phyloP scores from a whole-genome alignment of 2,888 invertebrate genomes.

The Nephrocerus scutellatus region DNA sequence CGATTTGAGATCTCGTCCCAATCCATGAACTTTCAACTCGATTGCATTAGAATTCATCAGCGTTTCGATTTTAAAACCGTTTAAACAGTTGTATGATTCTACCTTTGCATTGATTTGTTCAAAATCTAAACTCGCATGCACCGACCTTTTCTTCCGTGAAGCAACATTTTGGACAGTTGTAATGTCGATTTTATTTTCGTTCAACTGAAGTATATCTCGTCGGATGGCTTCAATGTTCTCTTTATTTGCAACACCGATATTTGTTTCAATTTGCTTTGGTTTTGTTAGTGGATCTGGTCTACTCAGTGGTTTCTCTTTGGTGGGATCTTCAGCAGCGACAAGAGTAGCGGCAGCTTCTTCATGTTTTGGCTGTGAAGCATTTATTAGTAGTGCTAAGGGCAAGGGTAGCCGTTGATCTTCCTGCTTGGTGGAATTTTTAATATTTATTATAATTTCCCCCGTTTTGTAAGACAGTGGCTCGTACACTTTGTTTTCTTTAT shows the following conservation, averaged over 20 bases:
- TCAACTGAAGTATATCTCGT: constrained; percentile 38
- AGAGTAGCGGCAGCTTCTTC: too few species aligned
- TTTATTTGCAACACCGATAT: constrained; percentile 11
- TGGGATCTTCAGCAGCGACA: too few species aligned
- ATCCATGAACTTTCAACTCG: constrained; percentile 30
- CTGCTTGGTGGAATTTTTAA: constrained; percentile 15
- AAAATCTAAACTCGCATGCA: constrained; percentile 13
- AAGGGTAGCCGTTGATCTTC: constrained; percentile 33
- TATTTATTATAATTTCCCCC: constrained; percentile 29
- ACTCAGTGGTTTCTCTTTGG: not conserved
- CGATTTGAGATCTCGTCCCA: constrained; percentile 43
- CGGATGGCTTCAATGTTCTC: constrained; percentile 38
- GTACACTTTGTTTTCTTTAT: constrained; percentile 24
- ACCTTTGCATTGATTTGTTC: constrained; percentile 11
- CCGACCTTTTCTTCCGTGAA: constrained; percentile 29
- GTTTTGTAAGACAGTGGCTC: constrained; percentile 42
- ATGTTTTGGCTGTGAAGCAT: constrained; percentile 29
- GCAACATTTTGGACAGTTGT: constrained; percentile 11
- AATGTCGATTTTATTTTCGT: constrained; percentile 14
- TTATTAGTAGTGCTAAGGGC: constrained; percentile 37
- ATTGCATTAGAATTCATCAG: constrained; percentile 19
- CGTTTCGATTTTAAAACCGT: constrained; percentile 28
- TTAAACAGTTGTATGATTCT: constrained; percentile 31
- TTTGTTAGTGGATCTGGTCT: not conserved
- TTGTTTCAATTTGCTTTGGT: constrained; percentile 4